Evolutionary conservation across 2,888 invertebrate species (phyloP), one percentile per base, ranked within the genome.

Genomic region (Petrophora chlorosata): DNA sequence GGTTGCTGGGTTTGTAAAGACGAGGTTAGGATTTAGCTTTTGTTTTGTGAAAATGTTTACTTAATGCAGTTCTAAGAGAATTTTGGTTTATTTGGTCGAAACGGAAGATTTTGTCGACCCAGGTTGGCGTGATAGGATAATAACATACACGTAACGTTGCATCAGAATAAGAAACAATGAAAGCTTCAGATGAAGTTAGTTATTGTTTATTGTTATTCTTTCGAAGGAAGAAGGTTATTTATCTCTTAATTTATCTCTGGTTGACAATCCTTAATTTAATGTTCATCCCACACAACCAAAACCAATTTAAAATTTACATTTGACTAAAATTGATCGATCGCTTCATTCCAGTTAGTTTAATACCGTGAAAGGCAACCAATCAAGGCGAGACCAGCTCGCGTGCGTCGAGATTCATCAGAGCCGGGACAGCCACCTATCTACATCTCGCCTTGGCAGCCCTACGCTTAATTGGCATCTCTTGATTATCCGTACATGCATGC

Each of bases 401-500:
- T 85, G 83, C 77, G 60, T 45, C 54, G 41, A 78, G 82, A 80
- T 79, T 71, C 71, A 77, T 78, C 80, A 70, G 65, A 62, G 65
- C 51, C 54, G 60, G 58, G 69, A 61, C 67, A 66, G 55, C 63
- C 59, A 60, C 69, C 71, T 84, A 83, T 85, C 83, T 79, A 77
- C 79, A 82, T 81, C 78, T 76, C 51, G 50, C 76, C 75, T 74
- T 71, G 66, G 66, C 65, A 72, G 62, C 63, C 66, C 70, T 61
- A 70, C 70, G 72, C 65, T 78, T 85, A 84, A 85, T 86, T 86
- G 83, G 82, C 79, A 77, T 64, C 71, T 71, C 71, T 76, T 75
- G 73, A 73, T 75, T 69, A 58, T 67, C 45, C 51, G 32, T 39
- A 49, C 55, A 55, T 51, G 44, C 33, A 51, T 53, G 54, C 55